A percentile compares a stretch with the other conserved stretches of the same genome.
These are phyloP conservation scores for Sepioteuthis lessoniana DNA, from an alignment of 2,888 invertebrate genomes.

Conservation along the genomic window DNA sequence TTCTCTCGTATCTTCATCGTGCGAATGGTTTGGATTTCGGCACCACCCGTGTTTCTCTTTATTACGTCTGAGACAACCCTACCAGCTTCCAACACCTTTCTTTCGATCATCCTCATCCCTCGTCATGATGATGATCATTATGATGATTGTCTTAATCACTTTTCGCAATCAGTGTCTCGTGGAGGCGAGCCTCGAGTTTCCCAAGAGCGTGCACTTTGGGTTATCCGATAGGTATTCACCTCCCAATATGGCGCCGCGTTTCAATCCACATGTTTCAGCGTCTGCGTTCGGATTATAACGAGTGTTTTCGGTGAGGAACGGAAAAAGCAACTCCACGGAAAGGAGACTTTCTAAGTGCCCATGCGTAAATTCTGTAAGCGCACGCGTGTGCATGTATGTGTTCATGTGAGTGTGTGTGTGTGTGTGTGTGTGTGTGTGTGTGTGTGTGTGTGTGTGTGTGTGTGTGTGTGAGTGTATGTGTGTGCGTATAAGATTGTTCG, in stretches of 20 bases:
- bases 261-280: background rate
- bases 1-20: background rate
- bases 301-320: background rate
- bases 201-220: background rate
- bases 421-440: background rate
- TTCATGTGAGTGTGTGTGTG: background rate
- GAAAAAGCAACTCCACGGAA: background rate
- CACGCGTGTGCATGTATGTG: too few species aligned
- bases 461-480: background rate
- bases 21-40: background rate
- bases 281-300: background rate
- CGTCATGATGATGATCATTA: background rate
- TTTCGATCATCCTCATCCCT: background rate
- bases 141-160: background rate
- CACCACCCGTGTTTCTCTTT: background rate
- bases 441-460: too few species aligned
- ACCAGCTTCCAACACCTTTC: background rate
- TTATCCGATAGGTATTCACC: background rate
- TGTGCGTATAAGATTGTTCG: background rate
- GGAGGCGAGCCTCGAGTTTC: background rate
- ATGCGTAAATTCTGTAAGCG: too few species aligned
- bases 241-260: background rate
- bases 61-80: too few species aligned
- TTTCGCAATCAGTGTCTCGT: background rate
- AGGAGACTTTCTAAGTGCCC: background rate